phyloP scores from a whole-genome alignment of 23 tunicate species.

The Phallusia fumigata region DNA sequence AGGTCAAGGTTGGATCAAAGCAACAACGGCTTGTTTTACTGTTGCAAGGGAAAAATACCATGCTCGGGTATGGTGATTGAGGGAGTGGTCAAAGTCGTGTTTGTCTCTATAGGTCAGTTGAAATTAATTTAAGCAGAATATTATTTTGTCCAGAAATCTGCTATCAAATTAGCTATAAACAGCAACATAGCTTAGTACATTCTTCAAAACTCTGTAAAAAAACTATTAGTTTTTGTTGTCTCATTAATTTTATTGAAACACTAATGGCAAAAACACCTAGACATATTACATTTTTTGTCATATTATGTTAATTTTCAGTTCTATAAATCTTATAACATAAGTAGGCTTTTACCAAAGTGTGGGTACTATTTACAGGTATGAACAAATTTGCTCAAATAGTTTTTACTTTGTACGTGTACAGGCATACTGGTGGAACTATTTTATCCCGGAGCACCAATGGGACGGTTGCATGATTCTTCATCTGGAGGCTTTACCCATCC shows the following conservation, averaged over 20 bases:
- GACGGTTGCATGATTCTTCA: conserved; percentile 33
- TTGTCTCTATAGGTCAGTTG: conserved; percentile 51
- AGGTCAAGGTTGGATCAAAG: not conserved
- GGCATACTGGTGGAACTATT: conserved; percentile 86
- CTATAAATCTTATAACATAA: too few relatives aligned
- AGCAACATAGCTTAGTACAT: too few relatives aligned
- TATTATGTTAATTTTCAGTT: too few relatives aligned
- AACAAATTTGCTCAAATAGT: not conserved
- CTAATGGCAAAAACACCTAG: too few relatives aligned
- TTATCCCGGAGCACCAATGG: conserved; percentile 95
- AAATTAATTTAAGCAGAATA: not conserved
- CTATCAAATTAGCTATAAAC: too few relatives aligned
- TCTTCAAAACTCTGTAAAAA: too few relatives aligned
- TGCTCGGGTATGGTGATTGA: conserved; percentile 74
- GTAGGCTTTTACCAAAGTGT: too few relatives aligned
- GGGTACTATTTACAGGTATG: too few relatives aligned
- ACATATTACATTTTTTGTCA: too few relatives aligned
- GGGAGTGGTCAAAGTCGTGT: conserved; percentile 72
- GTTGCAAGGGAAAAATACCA: conserved; percentile 77
- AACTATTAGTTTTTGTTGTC: not conserved
- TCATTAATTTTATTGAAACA: not conserved
- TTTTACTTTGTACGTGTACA: not conserved
- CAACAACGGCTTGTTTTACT: not conserved
- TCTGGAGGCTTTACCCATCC: conserved; percentile 73
- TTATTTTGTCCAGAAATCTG: too few relatives aligned